Evolutionary conservation across 2,113 vertebrate genomes (phyloP).

Genomic region (Nerophis ophidion): DNA sequence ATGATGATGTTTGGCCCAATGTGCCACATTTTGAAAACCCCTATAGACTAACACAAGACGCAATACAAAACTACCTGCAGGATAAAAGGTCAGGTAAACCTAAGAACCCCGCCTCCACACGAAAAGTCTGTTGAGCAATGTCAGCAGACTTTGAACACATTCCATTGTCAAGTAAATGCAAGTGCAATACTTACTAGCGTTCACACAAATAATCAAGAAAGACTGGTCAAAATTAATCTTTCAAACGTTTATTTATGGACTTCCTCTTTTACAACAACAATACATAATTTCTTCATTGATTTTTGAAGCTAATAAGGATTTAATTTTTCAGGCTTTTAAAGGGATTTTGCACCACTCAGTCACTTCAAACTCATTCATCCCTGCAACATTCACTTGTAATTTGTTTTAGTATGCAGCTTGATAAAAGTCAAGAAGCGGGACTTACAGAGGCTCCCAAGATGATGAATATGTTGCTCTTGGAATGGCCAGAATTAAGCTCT

Average conservation of each 20-base stretch:
- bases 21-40: no score
- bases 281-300: background rate
- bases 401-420: background rate
- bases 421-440: conserved; percentile 23
- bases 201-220: background rate
- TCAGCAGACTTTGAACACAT: conserved; percentile 11
- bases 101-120: no score
- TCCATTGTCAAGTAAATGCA: background rate
- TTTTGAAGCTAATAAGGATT: no score
- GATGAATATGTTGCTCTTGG: conserved; percentile 73
- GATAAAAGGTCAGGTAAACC: no score
- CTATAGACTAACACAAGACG: no score
- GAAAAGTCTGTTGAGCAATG: conserved; percentile 2
- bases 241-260: background rate
- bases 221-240: background rate
- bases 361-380: background rate
- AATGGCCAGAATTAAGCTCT: conserved; percentile 58
- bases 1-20: no score
- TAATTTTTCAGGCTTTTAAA: no score
- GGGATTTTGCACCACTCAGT: conserved; percentile 4
- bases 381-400: background rate
- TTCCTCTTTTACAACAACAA: background rate
- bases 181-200: background rate
- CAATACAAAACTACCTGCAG: no score
- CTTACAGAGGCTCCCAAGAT: conserved; percentile 84